A percentile compares a stretch with the other conserved stretches of the same genome.
Evolutionary conservation across 2,888 invertebrate species (phyloP).

Genomic region (Amiota minor): DNA sequence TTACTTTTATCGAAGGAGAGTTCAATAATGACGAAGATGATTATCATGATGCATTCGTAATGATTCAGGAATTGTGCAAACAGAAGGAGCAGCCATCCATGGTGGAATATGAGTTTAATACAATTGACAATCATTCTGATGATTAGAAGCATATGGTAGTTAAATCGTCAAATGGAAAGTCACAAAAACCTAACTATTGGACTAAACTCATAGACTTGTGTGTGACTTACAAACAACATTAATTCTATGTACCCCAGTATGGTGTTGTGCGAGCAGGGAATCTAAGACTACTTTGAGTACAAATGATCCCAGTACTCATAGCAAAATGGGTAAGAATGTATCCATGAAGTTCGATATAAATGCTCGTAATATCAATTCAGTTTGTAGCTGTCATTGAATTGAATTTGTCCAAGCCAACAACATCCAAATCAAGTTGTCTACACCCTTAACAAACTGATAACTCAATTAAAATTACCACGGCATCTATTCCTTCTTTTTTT

Average conservation of each 20-base stretch:
- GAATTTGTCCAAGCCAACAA: no score
- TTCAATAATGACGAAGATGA: conserved; percentile 3
- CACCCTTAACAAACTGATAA: no score
- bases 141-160: no score
- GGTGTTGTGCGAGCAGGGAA: not conserved
- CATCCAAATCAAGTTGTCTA: no score
- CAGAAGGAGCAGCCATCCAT: not conserved
- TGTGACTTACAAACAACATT: conserved; percentile 19
- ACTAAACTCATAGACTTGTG: not conserved
- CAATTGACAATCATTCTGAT: no score
- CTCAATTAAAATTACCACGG: no score
- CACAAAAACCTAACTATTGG: conserved; percentile 7
- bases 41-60: not conserved
- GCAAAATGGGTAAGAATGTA: conserved; percentile 15
- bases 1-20: not conserved
- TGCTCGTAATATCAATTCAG: conserved; percentile 9
- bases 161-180: no score
- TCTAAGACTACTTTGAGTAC: conserved; percentile 14
- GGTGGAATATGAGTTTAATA: no score
- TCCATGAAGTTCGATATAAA: conserved; percentile 16
- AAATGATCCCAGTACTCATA: not conserved
- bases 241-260: conserved; percentile 21
- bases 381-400: conserved; percentile 13
- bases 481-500: no score
- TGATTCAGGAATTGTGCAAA: not conserved